Percentiles rank a stretch among this genome's conserved stretches.
Evolutionary conservation across 2,888 invertebrate species (phyloP).

Genomic region (Gortyna flavago): DNA sequence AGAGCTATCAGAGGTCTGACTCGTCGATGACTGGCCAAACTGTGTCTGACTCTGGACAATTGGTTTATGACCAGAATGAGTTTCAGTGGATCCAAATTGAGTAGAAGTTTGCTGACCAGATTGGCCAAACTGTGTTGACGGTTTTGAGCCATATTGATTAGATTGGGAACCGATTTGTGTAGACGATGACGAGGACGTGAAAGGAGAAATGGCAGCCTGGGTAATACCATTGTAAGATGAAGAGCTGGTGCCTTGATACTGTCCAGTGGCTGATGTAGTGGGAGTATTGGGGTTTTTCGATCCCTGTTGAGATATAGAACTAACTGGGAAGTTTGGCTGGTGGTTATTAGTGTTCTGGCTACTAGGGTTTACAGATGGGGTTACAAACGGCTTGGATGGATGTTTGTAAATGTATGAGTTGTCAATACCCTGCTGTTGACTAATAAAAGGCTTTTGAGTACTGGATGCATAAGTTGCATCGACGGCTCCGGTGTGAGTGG

Average conservation of each 20-base stretch:
- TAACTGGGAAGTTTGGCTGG: constrained; percentile 34
- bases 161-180: constrained; percentile 48
- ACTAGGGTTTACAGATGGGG: constrained; percentile 49
- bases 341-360: constrained; percentile 26
- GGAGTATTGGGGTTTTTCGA: constrained; percentile 62
- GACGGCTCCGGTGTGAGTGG: constrained; percentile 15
- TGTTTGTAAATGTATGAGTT: constrained; percentile 80
- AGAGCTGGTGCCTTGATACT: constrained; percentile 44
- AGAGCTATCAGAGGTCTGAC: constrained; percentile 28
- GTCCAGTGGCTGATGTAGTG: constrained; percentile 55
- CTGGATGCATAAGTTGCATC: constrained; percentile 22
- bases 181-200: constrained; percentile 71
- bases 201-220: constrained; percentile 70
- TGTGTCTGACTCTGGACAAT: constrained; percentile 46
- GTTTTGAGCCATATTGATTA: constrained; percentile 59
- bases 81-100: constrained; percentile 34
- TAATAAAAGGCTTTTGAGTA: constrained; percentile 67
- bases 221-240: constrained; percentile 68
- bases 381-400: constrained; percentile 76
- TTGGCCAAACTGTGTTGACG: constrained; percentile 28
- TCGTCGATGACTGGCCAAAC: constrained; percentile 24
- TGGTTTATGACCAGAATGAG: constrained; percentile 30
- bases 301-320: constrained; percentile 52
- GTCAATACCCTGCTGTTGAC: constrained; percentile 71
- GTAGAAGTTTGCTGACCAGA: constrained; percentile 41